phyloP scores from a whole-genome alignment of 2,888 invertebrate species.

The Aphrophora alni region DNA sequence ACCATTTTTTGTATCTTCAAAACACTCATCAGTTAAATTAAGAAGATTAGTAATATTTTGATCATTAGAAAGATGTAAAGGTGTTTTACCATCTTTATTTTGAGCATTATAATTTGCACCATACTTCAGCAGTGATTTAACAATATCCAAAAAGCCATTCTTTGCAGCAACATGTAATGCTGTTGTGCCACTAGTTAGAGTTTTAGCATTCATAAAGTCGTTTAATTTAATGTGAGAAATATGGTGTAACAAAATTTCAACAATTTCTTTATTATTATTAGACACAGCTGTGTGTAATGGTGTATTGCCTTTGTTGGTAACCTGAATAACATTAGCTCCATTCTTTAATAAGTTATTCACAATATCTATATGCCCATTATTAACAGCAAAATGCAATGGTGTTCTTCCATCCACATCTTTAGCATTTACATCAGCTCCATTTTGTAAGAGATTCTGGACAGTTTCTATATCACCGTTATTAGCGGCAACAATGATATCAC shows the following conservation, averaged over 20 bases:
- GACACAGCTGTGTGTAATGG: slow-evolving; percentile 46
- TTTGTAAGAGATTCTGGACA: slow-evolving; percentile 12
- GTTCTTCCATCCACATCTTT: slow-evolving; percentile 40
- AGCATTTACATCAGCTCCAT: slow-evolving; percentile 33
- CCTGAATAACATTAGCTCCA: slow-evolving; percentile 30
- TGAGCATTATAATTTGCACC: slow-evolving; percentile 46
- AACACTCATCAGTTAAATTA: not conserved
- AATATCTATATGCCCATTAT: slow-evolving; percentile 36
- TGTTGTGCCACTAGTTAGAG: slow-evolving; percentile 38
- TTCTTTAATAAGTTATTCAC: slow-evolving; percentile 40
- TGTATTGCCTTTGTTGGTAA: slow-evolving; percentile 45
- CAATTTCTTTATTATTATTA: slow-evolving; percentile 40
- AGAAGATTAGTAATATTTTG: not conserved
- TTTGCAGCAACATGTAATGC: slow-evolving; percentile 42
- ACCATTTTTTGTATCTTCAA: not conserved
- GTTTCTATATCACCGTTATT: slow-evolving; percentile 16
- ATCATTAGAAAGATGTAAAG: slow-evolving; percentile 40
- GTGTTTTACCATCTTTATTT: slow-evolving; percentile 47
- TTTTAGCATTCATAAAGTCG: slow-evolving; percentile 48
- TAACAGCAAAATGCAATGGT: slow-evolving; percentile 45
- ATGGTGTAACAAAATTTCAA: slow-evolving; percentile 40
- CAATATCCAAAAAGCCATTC: slow-evolving; percentile 40
- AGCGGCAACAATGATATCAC: slow-evolving; percentile 14
- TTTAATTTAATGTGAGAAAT: slow-evolving; percentile 41
- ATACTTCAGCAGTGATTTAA: slow-evolving; percentile 43